Percentiles rank a stretch among this genome's conserved stretches.
These are phyloP conservation scores for Megalops atlanticus DNA, from an alignment of 2,113 vertebrate species.

Conservation along the genomic window DNA sequence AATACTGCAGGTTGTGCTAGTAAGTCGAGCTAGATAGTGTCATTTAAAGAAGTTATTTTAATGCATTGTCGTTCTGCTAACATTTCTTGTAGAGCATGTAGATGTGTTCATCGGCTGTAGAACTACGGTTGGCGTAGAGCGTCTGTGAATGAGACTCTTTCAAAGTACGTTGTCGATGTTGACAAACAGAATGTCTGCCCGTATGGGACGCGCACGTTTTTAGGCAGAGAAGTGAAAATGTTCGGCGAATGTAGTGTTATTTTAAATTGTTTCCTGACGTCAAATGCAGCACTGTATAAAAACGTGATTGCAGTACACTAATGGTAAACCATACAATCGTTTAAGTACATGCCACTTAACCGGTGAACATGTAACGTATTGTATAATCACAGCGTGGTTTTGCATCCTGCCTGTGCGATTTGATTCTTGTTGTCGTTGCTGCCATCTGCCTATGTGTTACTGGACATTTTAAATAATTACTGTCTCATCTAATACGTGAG, in stretches of 20 bases:
- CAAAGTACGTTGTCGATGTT: constrained; percentile 2
- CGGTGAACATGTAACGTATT: background rate
- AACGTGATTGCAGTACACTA: no score
- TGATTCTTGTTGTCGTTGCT: background rate
- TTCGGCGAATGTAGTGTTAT: background rate
- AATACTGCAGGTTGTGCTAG: background rate
- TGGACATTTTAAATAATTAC: no score
- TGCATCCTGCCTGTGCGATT: background rate
- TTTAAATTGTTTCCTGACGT: background rate
- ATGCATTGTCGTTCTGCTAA: background rate
- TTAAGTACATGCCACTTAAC: no score
- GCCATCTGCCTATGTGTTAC: no score
- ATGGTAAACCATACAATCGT: no score
- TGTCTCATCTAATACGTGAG: background rate
- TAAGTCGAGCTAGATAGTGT: background rate
- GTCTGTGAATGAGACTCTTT: constrained; percentile 10
- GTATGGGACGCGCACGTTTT: constrained; percentile 10
- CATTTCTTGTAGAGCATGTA: background rate
- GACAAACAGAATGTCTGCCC: background rate
- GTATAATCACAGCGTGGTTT: no score
- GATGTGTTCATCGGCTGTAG: background rate
- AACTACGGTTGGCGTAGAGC: background rate
- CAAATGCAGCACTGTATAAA: background rate
- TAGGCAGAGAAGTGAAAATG: background rate
- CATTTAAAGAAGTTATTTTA: constrained; percentile 22